These are phyloP conservation scores for Ctenochaetus hawaiiensis DNA, from an alignment of 2,797 vertebrate species.

Conservation along the genomic window DNA sequence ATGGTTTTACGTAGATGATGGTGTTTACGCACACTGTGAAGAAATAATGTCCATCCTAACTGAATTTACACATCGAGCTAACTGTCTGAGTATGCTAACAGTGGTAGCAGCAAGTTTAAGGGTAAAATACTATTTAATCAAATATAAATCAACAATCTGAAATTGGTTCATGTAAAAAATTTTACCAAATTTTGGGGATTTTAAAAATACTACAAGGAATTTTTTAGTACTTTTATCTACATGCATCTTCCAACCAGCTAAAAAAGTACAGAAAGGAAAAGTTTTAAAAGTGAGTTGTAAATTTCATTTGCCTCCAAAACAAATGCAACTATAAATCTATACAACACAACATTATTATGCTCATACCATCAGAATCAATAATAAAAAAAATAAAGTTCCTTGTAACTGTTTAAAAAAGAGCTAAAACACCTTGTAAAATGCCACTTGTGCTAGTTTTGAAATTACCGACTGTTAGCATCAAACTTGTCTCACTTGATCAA, in stretches of 20 bases:
- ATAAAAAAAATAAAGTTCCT: too few species aligned
- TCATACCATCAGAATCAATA: too few species aligned
- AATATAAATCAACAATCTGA: not conserved
- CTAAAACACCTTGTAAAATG: not conserved
- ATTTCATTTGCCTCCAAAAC: too few species aligned
- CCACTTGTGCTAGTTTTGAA: not conserved
- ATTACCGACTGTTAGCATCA: not conserved
- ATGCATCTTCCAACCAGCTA: too few species aligned
- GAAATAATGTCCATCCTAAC: conserved; percentile 56
- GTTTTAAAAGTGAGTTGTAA: too few species aligned
- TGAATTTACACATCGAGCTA: not conserved
- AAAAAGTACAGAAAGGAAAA: too few species aligned
- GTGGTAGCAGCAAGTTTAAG: not conserved
- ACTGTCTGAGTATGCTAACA: not conserved
- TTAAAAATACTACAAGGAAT: too few species aligned
- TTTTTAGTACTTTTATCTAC: too few species aligned
- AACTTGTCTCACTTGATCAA: not conserved
- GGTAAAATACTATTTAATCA: not conserved
- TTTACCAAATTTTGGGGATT: too few species aligned
- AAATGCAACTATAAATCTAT: too few species aligned
- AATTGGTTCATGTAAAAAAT: not conserved
- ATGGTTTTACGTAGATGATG: conserved; percentile 11
- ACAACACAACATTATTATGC: too few species aligned
- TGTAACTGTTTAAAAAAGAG: not conserved
- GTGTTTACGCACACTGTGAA: conserved; percentile 27